Evolutionary conservation across 2,888 invertebrate species (phyloP).

Genomic region (Halocaridina rubra): DNA sequence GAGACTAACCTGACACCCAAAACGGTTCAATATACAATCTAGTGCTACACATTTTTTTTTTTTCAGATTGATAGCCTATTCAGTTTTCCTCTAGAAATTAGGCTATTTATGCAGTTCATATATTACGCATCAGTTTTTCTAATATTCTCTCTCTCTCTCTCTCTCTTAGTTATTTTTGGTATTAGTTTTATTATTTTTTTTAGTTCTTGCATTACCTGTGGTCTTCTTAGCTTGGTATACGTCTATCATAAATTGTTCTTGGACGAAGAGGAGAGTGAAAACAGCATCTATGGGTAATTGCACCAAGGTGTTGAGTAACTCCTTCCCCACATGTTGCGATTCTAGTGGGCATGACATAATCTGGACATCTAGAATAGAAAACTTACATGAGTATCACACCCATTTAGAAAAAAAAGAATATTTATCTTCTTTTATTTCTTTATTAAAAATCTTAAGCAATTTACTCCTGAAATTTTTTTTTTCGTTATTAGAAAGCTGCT

Average conservation of each 20-base stretch:
- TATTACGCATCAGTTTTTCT: no score
- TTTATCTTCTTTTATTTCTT: not conserved
- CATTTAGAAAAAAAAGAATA: not conserved
- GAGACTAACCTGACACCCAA: no score
- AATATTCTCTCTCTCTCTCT: not conserved
- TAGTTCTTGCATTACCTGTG: not conserved
- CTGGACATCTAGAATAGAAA: not conserved
- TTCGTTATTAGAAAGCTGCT: not conserved
- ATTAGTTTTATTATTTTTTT: not conserved
- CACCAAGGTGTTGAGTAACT: conserved; percentile 13
- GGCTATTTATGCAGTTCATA: no score
- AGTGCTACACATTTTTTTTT: no score
- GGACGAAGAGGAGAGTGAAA: conserved; percentile 25
- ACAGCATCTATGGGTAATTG: conserved; percentile 12
- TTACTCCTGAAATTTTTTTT: not conserved
- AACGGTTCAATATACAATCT: no score
- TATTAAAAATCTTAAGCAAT: not conserved
- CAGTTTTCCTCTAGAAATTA: no score
- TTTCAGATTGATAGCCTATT: no score
- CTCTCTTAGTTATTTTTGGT: not conserved
- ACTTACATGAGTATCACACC: not conserved
- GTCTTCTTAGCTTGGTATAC: conserved; percentile 36
- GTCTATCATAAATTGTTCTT: conserved; percentile 39
- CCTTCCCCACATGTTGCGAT: conserved; percentile 32
- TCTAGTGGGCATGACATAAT: conserved; percentile 17